Base-by-base conservation (phyloP, 2,113 vertebrate species). In the Chaetodon auriga region DNA sequence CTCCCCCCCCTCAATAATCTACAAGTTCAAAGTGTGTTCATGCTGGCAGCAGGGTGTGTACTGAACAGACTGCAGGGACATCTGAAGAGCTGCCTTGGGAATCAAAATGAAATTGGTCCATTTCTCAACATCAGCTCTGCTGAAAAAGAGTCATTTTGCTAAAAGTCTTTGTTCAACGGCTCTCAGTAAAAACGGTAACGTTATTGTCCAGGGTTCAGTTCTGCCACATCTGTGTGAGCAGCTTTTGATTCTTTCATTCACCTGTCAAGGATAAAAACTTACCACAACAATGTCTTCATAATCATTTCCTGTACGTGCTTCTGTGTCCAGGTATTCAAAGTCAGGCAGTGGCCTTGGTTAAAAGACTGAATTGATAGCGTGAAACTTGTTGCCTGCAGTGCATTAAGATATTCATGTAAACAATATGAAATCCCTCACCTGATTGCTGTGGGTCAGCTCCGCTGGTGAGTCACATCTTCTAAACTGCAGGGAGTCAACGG, bases 61-160 rank as follows among this genome's bases (percentile, higher is more conserved):
- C 36, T 78, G 68, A 57, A 71, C 48, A 45, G 1, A 3, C 49
- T 69, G n/a, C 48, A 77, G 70, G 72, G 72, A 83, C 57, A 57
- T 41, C 55, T 15, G 16, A 41, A 43, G 61, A 84, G 55, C 23
- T 51, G 41, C 63, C 19, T 12, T 1, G 6, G n/a, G n/a, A 65
- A 78, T 70, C 54, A 64, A 64, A 76, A 58, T 53, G 21, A 73
- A 82, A 84, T 21, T 55, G 43, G 15, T 48, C 41, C 41, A 76
- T 74, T 84, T 87, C 15, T 71, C 18, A 64, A 48, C 6, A 5
- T 15, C 2, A 0, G 41, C 9, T n/a, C 35, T 13, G 21, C 54
- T 57, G 57, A 64, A 74, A 51, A 58, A 80, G 72, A 70, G 63
- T 65, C 11, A 60, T 68, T 62, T 62, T 57, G 12, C 19, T 61